Evolutionary conservation across 2,113 vertebrate species (phyloP).

Genomic region (Albula goreensis): DNA sequence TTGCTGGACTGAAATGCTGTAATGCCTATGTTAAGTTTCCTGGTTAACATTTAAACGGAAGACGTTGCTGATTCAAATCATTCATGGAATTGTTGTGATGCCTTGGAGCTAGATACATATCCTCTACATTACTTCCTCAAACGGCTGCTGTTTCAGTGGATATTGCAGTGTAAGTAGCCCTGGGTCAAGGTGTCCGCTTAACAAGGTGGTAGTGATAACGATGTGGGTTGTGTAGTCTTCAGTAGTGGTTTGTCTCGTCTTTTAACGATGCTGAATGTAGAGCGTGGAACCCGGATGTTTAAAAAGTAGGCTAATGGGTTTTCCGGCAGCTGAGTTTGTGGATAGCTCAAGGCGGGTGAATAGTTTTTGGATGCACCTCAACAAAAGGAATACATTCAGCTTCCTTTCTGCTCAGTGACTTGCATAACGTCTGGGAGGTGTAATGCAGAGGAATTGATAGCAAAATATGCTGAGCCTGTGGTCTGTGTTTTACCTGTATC

Average conservation of each 20-base stretch:
- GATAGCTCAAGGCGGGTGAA: not conserved
- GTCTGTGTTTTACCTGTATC: not conserved
- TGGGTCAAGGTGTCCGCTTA: not conserved
- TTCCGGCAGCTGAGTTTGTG: not conserved
- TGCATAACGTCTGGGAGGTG: not conserved
- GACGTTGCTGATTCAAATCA: not conserved
- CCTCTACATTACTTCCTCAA: not conserved
- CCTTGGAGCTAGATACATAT: too few species aligned
- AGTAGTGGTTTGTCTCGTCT: not conserved
- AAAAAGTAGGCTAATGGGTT: constrained; percentile 1
- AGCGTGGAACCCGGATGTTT: not conserved
- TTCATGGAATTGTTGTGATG: not conserved
- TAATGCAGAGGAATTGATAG: not conserved
- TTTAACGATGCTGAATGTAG: not conserved
- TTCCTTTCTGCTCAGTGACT: not conserved
- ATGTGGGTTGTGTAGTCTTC: not conserved
- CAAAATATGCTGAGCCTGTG: not conserved
- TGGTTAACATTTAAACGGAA: not conserved
- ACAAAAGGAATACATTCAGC: not conserved
- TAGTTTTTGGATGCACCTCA: not conserved
- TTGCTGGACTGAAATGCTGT: too few species aligned
- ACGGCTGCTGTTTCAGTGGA: not conserved
- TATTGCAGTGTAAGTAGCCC: not conserved
- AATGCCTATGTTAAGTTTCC: not conserved
- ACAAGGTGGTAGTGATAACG: not conserved